A percentile compares a stretch with the other conserved stretches of the same genome.
These are phyloP conservation scores for Hydractinia echinata DNA, from an alignment of 30 jellyfish, hydroid and myxozoan genomes.

Conservation along the genomic window DNA sequence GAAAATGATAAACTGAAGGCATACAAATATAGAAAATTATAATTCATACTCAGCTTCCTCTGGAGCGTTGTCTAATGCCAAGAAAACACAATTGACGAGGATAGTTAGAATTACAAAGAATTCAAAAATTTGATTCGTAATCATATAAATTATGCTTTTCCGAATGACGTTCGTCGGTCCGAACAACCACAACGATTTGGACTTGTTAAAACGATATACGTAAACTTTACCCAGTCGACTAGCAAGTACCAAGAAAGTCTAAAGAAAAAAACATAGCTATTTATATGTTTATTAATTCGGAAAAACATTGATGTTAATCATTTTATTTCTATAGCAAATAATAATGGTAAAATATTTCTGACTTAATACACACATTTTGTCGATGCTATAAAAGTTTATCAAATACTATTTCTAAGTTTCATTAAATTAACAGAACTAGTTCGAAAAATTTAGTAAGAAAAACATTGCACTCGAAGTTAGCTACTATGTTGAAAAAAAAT, in stretches of 20 bases:
- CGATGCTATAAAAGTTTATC: not conserved
- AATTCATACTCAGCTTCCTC: constrained; percentile 85
- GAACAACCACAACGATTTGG: constrained; percentile 79
- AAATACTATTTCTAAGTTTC: no score
- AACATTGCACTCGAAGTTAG: no score
- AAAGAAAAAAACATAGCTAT: not conserved
- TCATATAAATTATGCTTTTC: constrained; percentile 42
- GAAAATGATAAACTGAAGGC: no score
- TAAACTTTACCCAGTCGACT: constrained; percentile 75
- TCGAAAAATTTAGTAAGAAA: no score
- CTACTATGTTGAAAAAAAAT: no score
- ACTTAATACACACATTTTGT: not conserved
- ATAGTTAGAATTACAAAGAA: constrained; percentile 74
- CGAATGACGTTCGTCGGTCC: constrained; percentile 82
- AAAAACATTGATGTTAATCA: not conserved
- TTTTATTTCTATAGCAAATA: no score
- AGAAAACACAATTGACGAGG: constrained; percentile 61
- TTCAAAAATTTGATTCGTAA: constrained; percentile 81
- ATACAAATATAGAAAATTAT: no score
- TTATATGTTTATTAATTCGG: not conserved
- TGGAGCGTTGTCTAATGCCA: constrained; percentile 80
- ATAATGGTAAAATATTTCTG: not conserved
- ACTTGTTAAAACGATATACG: constrained; percentile 84
- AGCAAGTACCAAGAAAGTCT: constrained; percentile 84
- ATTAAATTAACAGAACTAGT: no score